Evolutionary conservation across 1,140 invertebrate genomes (phyloP).

Genomic region (Polypedilum vanderplanki): DNA sequence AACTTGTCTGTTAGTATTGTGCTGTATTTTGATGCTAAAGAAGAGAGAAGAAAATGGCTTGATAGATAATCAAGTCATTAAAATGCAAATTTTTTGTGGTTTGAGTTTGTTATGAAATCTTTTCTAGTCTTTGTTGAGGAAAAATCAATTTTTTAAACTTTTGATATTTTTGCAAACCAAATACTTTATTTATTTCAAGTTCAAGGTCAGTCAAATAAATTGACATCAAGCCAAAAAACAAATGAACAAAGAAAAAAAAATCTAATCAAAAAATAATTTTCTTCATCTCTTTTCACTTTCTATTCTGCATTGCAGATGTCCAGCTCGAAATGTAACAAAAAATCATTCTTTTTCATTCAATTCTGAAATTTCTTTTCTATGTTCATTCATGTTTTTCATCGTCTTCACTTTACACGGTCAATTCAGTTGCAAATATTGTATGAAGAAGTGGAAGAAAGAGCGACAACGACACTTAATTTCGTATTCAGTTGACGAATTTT

Average conservation of each 20-base stretch:
- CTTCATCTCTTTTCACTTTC: too few species aligned
- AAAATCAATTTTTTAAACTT: too few species aligned
- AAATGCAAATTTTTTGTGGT: too few species aligned
- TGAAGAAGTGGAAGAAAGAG: not conserved
- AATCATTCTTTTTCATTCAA: not conserved
- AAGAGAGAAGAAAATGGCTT: too few species aligned
- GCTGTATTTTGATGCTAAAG: too few species aligned
- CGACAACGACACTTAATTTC: not conserved
- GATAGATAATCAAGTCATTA: too few species aligned
- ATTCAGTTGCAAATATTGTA: too few species aligned
- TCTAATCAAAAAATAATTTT: too few species aligned
- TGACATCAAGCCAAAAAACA: not conserved
- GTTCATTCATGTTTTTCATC: not conserved
- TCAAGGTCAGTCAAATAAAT: not conserved
- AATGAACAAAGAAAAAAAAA: not conserved
- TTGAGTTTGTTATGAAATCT: too few species aligned
- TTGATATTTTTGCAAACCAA: too few species aligned
- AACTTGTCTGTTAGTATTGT: too few species aligned
- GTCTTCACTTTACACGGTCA: not conserved
- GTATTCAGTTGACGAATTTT: not conserved
- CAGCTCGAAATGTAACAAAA: not conserved
- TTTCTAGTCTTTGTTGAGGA: too few species aligned
- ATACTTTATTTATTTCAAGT: not conserved
- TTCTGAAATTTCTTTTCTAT: not conserved
- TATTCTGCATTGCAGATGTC: slow-evolving; percentile 17